Conservation (phyloP, 1,140 invertebrate genomes). For the Meloidogyne floridensis region DNA sequence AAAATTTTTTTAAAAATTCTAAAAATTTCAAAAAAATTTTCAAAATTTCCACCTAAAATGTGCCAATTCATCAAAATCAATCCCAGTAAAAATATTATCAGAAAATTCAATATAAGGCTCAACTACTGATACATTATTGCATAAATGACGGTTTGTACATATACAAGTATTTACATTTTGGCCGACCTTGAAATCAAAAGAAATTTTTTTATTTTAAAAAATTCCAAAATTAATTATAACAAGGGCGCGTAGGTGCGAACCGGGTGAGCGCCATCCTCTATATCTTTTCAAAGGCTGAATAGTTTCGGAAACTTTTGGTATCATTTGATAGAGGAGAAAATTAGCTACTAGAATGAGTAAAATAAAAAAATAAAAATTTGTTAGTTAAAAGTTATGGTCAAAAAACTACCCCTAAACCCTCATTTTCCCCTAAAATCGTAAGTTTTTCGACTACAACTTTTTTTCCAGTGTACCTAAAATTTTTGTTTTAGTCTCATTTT, state of each 20-base stretch:
- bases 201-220: background rate
- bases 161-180: slow-evolving; percentile 45
- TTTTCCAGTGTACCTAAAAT: background rate
- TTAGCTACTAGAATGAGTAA: background rate
- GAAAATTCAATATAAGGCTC: slow-evolving; percentile 51
- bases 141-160: slow-evolving; percentile 34
- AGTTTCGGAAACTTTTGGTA: background rate
- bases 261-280: background rate
- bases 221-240: background rate
- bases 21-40: slow-evolving; percentile 21
- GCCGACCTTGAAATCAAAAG: slow-evolving; percentile 11
- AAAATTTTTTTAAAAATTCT: background rate
- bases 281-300: background rate
- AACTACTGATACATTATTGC: slow-evolving; percentile 43
- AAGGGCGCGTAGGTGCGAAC: background rate
- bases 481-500: background rate
- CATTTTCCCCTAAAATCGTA: background rate
- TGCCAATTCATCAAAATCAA: slow-evolving; percentile 50
- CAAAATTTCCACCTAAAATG: slow-evolving; percentile 42
- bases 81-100: slow-evolving; percentile 33
- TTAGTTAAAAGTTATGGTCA: background rate
- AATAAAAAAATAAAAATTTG: slow-evolving; percentile 12
- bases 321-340: slow-evolving; percentile 4
- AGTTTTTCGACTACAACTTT: background rate
- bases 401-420: background rate